Evolutionary conservation across 2,113 vertebrate genomes (phyloP), one percentile per base, ranked within the genome.

Genomic region (Muntiacus reevesi): DNA sequence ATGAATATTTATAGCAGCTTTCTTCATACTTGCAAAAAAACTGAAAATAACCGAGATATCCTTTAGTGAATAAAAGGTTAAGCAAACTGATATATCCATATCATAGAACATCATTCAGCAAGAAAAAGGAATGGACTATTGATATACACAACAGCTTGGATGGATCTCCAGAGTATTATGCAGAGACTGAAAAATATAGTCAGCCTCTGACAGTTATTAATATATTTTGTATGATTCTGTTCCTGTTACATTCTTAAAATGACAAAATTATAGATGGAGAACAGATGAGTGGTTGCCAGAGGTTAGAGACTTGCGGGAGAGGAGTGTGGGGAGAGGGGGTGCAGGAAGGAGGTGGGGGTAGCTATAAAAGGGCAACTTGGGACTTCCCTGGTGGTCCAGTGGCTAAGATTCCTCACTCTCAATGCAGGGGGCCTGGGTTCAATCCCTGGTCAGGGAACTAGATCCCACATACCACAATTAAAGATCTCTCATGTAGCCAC

Each of bases 191-290:
- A 36, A 94, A 87, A 78, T 33, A 27, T 40, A 83, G 23, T 17
- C 60, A 84, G 15, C 78, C 25, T 86, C 87, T 82, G 90, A n/a
- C 52, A 74, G 71, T 84, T 54, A 83, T 76, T 25, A 76, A 76
- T 43, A 43, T 30, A 30, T 62, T 60, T 27, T 87, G 4, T 30
- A 87, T 43, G n/a, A 96, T 71, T 95, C 43, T 40, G 79, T 84
- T 94, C 16, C 52, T 74, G 27, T 50, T 91, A 84, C 50, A 92
- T 86, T 95, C 36, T 81, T 91, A 55, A 88, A 92, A 91, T 96
- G 78, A 96, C n/a, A 93, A 95, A 84, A 88, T 52, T 76, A 95
- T 21, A 85, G 55, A 71, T 86, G 12, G 36, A 95, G 33, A 79
- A 88, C 40, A 86, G 40, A 87, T 71, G 13, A 91, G 71, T 84